A percentile compares a stretch with the other conserved stretches of the same genome.
Evolutionary conservation across 2,888 invertebrate species (phyloP).

Genomic region (Scaeva pyrastri): DNA sequence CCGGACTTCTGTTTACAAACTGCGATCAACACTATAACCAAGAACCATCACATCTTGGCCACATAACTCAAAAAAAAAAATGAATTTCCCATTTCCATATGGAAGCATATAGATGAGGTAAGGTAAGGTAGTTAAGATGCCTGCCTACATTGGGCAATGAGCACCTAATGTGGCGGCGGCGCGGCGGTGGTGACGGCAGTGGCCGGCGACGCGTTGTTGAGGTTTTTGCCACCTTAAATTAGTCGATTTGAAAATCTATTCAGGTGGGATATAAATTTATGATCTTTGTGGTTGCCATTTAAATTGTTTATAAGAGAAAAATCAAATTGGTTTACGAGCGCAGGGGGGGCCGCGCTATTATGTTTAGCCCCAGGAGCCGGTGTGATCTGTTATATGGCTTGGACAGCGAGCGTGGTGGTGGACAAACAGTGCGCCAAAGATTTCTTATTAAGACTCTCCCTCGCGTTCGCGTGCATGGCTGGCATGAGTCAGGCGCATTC

Average conservation of each 20-base stretch:
- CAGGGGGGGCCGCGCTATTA: conserved; percentile 15
- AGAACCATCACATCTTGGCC: conserved; percentile 50
- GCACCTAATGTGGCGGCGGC: conserved; percentile 41
- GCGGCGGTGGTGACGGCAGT: no score
- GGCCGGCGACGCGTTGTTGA: conserved; percentile 22
- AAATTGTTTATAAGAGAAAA: conserved; percentile 25
- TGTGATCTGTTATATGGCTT: conserved; percentile 26
- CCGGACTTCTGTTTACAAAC: conserved; percentile 58
- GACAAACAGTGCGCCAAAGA: conserved; percentile 39
- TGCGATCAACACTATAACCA: conserved; percentile 32
- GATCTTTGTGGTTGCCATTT: conserved; percentile 69
- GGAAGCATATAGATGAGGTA: background rate
- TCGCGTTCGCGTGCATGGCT: conserved; percentile 47
- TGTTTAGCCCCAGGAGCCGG: conserved; percentile 16
- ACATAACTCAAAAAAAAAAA: conserved; percentile 66
- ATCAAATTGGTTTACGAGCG: conserved; percentile 62
- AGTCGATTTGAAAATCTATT: conserved; percentile 70
- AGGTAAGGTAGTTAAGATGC: background rate
- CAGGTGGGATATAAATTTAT: conserved; percentile 73
- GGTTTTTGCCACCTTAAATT: conserved; percentile 68
- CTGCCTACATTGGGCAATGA: background rate
- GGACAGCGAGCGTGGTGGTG: conserved; percentile 14
- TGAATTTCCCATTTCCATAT: conserved; percentile 63
- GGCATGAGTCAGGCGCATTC: conserved; percentile 72
- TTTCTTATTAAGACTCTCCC: conserved; percentile 65